Conservation (phyloP, 2,113 vertebrate species). For the Eidolon helvum region DNA sequence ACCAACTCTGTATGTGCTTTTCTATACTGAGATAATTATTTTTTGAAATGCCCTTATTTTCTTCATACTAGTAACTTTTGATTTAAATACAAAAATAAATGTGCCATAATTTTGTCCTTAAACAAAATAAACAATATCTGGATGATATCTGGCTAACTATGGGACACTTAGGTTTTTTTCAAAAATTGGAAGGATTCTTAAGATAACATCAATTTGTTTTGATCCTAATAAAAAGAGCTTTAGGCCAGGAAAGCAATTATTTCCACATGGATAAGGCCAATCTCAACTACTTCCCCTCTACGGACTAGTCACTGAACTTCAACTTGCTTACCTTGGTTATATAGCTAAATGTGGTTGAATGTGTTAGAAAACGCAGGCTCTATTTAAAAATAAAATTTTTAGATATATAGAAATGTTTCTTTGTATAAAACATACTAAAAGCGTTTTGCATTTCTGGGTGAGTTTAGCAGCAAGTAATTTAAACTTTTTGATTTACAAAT, state of each 20-base stretch:
- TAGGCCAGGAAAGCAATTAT: constrained; percentile 56
- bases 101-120: constrained; percentile 53
- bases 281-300: background rate
- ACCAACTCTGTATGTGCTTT: background rate
- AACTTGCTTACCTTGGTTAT: constrained; percentile 2
- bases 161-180: constrained; percentile 60
- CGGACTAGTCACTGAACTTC: background rate
- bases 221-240: constrained; percentile 54
- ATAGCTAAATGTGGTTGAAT: constrained; percentile 14
- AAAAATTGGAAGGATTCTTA: constrained; percentile 52
- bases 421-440: background rate
- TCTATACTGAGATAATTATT: background rate
- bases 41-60: constrained; percentile 18
- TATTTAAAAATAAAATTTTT: constrained; percentile 2
- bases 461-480: constrained; percentile 2
- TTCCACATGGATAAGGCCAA: constrained; percentile 53
- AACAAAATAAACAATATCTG: constrained; percentile 62
- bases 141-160: constrained; percentile 39
- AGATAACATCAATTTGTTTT: constrained; percentile 68
- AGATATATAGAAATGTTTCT: background rate
- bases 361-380: background rate
- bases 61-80: constrained; percentile 62
- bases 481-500: constrained; percentile 37
- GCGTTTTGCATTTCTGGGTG: background rate
- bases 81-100: constrained; percentile 69